Evolutionary conservation across 2,888 invertebrate species (phyloP).

Genomic region (Drosophila aldrichi): DNA sequence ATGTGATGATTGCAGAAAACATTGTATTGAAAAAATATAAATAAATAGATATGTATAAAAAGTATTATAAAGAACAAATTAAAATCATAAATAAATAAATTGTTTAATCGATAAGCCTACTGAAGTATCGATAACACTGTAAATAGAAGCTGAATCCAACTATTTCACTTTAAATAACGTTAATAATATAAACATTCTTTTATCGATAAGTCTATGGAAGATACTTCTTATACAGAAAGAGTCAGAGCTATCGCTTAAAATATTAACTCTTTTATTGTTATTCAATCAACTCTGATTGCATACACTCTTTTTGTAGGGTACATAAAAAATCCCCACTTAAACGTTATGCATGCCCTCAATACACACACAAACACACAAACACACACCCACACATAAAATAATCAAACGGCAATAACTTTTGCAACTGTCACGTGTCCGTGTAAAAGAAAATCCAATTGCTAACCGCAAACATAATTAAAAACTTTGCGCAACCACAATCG

Average conservation of each 20-base stretch:
- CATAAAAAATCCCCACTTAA: background rate
- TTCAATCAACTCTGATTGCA: background rate
- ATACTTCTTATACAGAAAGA: background rate
- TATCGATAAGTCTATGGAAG: background rate
- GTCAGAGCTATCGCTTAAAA: no score
- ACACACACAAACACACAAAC: no score
- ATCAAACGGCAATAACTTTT: slow-evolving; percentile 49
- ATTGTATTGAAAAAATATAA: no score
- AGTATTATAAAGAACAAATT: no score
- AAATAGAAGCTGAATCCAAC: background rate
- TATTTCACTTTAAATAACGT: no score
- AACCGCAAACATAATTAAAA: slow-evolving; percentile 81
- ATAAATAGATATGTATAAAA: no score
- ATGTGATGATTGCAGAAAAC: background rate
- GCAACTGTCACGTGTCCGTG: slow-evolving; percentile 30
- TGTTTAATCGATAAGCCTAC: background rate
- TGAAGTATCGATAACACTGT: background rate
- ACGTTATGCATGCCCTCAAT: slow-evolving; percentile 4
- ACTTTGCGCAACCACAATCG: slow-evolving; percentile 77
- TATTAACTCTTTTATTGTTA: background rate
- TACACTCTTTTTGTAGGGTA: background rate
- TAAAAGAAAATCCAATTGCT: slow-evolving; percentile 71
- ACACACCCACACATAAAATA: slow-evolving; percentile 42
- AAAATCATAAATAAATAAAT: no score
- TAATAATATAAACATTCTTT: no score